Base-by-base conservation (phyloP, 2,888 invertebrate species). In the Rhimphoctona megacephalus region DNA sequence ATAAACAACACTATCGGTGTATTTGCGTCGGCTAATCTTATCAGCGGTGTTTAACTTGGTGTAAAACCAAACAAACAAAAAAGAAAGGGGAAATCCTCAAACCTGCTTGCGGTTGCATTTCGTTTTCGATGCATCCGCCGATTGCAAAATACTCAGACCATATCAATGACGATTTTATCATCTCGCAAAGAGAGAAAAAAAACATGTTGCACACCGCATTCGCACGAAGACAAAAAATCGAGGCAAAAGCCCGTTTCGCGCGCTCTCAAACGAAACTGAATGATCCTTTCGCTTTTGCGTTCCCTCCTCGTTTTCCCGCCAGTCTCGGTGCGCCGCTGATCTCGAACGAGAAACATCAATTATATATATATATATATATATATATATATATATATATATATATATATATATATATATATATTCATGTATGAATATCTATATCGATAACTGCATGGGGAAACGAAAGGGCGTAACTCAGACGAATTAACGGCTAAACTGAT, bases 211-310 rank as follows among this genome's bases (percentile, higher is more conserved):
- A 14, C 61, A 30, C 30, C 17, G 61, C 30, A 57, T 57, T 30
- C 25, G 25, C 11, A 30, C 3, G 14, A 25, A 57, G 61, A 61
- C 7, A 61, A 61, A 61, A 61, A 61, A 46, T 70, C 25, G 46
- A 73, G 22, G 64, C 8, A 70, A 64, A 83, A 78, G 72, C 61
- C 72, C 78, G 78, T 66, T 66, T 73, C 36, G 66, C 39, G 64
- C 36, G 72, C 54, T 73, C 73, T 49, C 73, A 49, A 83, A 83
- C 78, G 83, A 83, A 72, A 79, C 64, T 67, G 43, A 43, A 64
- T 46, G 61, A 72, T 81, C 81, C 85, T 85, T 85, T 85, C 85
- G 81, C 85, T 85, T 85, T 85, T 77, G 76, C 57, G 73, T 39
- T 33, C 64, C 30, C 46, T 30, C 57, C 67, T 52, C 78, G 61